Base-by-base conservation (phyloP, 2,888 invertebrate species). In the Barypeithes pellucidus region DNA sequence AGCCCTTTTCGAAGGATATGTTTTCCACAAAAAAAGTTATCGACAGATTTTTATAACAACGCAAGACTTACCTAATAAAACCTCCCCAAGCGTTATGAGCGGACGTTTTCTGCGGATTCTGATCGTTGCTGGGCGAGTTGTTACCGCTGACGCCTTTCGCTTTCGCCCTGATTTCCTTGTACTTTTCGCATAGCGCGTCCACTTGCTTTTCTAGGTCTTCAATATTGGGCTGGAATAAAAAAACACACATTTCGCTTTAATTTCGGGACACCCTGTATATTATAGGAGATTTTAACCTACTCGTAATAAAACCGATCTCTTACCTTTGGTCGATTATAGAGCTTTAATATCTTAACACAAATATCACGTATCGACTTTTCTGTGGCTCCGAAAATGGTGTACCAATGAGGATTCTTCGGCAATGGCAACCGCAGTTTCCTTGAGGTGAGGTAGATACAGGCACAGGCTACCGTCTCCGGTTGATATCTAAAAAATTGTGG, bases 391-490 rank as follows among this genome's bases (percentile, higher is more conserved):
- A 98, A 98, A 3, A 98, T 87, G 0, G 91, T 88, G 85, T 92
- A 98, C 98, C 98, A 99, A 0, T 95, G 90, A 0, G 98, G 98
- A 79, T 90, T 92, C 73, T 92, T 93, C 0, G 98, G 98, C 71
- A 99, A 85, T 0, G 95, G 92, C 71, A 98, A 89, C 77, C 93
- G 92, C 29, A 97, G 89, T 82, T 95, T 94, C 14, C 98, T 90
- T 2, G 98, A 96, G 39, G 98, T 97, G 62, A 99, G 88, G 85
- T 95, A 98, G 78, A 99, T 98, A 85, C 99, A 99, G n/a, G 99
- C 98, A 86, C 98, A 98, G 0, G 99, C 99, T 69, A 99, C 97
- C 0, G 97, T 96, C 85, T 99, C 99, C 0, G 99, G 98, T 73
- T 94, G 94, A 85, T 96, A 97, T 54, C 97, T 75, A 24, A 11